Evolutionary conservation across 2,797 vertebrate genomes (phyloP), one percentile per base, ranked within the genome.

Genomic region (Todus mexicanus): DNA sequence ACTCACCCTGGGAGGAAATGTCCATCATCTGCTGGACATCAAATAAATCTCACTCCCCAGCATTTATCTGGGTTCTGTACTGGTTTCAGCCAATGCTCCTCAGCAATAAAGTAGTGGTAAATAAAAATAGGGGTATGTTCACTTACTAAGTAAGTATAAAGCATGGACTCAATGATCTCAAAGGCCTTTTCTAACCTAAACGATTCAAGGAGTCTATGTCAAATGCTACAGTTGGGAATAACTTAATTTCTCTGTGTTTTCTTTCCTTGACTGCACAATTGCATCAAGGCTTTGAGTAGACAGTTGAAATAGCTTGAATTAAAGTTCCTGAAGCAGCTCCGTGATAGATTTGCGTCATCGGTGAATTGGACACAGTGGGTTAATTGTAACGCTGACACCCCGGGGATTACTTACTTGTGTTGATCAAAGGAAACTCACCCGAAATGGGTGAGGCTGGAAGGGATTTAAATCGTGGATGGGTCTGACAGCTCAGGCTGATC

Each of bases 401-500:
- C 1, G 4, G 29, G 78, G 92, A 89, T 95, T 95, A 91, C 45
- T 90, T 5, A 18, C 57, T 51, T 12, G 29, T 3, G 45, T 27
- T 87, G 94, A 95, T 96, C 95, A 96, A 96, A 95, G 92, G 70
- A 9, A 78, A 5, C 66, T 81, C 63, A 17, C 45, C 69, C 74
- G 27, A 75, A 69, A 37, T 48, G 92, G 84, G 92, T 60, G 92
- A 94, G 94, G 92, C 82, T 95, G 78, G 79, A 59, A 75, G 73
- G 92, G 90, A 91, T 94, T 95, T 59, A 66, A 87, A 51, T 5
- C 5, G 3, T 59, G 82, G 84, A 86, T 1, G 22, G 63, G 45
- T 82, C 75, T 95, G 95, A 92, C 94, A 95, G 93, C 3, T 93
- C 37, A 6, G 71, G 7, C 77, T 93, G 93, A 93, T 79, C 90